Evolutionary conservation across 1,140 invertebrate genomes (phyloP).

Genomic region (Sweltsa coloradensis): DNA sequence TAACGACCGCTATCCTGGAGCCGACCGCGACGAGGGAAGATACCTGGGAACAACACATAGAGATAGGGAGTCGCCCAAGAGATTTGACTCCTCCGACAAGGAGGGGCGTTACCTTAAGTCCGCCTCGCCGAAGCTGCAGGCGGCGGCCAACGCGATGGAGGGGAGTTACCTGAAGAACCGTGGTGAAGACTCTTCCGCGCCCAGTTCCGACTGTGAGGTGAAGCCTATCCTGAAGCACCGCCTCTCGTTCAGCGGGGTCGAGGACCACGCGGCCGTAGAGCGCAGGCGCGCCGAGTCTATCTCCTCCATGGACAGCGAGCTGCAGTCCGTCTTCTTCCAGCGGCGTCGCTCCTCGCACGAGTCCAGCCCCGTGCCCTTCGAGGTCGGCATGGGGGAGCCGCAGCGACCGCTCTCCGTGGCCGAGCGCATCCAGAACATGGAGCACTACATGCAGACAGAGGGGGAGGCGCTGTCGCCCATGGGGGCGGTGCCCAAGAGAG

Average conservation of each 20-base stretch:
- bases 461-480: slow-evolving; percentile 15
- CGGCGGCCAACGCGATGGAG: too few species aligned
- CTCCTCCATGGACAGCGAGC: slow-evolving; percentile 19
- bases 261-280: slow-evolving; percentile 2
- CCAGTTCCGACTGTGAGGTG: slow-evolving; percentile 9
- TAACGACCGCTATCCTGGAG: too few species aligned
- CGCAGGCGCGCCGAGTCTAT: slow-evolving; percentile 4
- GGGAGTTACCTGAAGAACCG: too few species aligned
- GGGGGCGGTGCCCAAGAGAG: slow-evolving; percentile 31
- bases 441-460: slow-evolving; percentile 26
- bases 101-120: too few species aligned
- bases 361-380: neutral
- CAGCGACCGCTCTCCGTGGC: slow-evolving; percentile 26
- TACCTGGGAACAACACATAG: too few species aligned
- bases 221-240: slow-evolving; percentile 10
- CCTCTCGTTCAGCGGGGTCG: neutral
- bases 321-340: neutral
- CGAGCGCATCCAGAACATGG: slow-evolving; percentile 28
- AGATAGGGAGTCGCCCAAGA: too few species aligned
- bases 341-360: neutral
- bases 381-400: neutral
- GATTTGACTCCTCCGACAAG: too few species aligned
- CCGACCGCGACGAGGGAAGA: too few species aligned
- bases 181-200: too few species aligned
- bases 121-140: too few species aligned